Base-by-base conservation (phyloP, 2,797 vertebrate species). In the Glyptemys insculpta region DNA sequence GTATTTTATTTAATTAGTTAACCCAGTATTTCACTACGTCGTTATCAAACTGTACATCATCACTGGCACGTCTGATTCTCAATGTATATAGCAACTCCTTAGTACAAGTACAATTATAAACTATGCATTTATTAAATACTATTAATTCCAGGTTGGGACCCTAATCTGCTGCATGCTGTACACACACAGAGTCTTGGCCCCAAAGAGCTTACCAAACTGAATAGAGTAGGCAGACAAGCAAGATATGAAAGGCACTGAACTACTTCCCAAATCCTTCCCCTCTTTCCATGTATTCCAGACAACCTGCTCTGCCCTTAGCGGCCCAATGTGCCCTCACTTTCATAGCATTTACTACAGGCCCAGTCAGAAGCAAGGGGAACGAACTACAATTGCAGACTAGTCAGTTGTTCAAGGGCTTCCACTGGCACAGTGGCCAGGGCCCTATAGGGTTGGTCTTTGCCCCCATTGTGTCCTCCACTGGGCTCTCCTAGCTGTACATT, bases 391-490 rank as follows among this genome's bases (percentile, higher is more conserved):
- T 72, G n/a, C n/a, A 68, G 65, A 37, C 19, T 23, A 68, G n/a
- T 37, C 65, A 12, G 19, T 9, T 68, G n/a, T 37, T 11, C 19
- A 72, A 12, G 68, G 8, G n/a, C 19, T 68, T 21, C n/a, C 18
- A 37, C n/a, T 10, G 19, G 34, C 34, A 65, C 15, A n/a, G 16
- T 65, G 34, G 4, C 34, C 34, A n/a, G 27, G 5, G 19, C 11
- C 37, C 41, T 6, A 0, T 1, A 2, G 21, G 49, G 54, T 29
- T 4, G 25, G 12, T 85, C 44, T 62, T 50, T 23, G 3, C 52
- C 72, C 4, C 19, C 23, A 0, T 12, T 21, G 44, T 52, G 21
- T 41, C 65, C 65, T 72, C n/a, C 18, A 41, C 5, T 37, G 65
- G 65, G 37, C 41, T 41, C 68, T 41, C 68, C 68, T 37, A 41